Evolutionary conservation across 2,888 invertebrate species (phyloP).

Genomic region (Pterobdella sp.): DNA sequence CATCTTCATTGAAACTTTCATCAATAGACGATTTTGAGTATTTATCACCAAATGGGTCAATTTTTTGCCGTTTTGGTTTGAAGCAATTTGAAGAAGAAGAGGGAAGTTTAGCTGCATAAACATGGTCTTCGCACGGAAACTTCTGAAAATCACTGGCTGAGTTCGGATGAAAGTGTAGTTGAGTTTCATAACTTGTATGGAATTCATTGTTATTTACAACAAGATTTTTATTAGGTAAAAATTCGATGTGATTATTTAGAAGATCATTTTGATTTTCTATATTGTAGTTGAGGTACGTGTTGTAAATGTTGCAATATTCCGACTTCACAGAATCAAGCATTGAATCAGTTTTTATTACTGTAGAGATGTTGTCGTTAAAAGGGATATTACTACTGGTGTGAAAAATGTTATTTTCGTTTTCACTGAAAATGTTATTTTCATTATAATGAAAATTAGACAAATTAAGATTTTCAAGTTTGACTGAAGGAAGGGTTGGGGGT

Average conservation of each 20-base stretch:
- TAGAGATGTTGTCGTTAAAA: not conserved
- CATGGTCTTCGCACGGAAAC: slow-evolving; percentile 15
- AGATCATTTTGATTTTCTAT: not conserved
- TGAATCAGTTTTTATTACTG: not conserved
- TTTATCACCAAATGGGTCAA: not conserved
- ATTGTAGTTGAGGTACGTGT: not conserved
- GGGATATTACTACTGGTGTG: not conserved
- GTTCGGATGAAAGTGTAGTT: not conserved
- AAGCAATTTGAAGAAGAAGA: slow-evolving; percentile 1
- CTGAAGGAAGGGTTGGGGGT: not conserved
- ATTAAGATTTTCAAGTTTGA: slow-evolving; percentile 12
- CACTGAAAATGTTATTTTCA: not conserved
- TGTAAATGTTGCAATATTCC: not conserved
- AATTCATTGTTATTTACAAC: not conserved
- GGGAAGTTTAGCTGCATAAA: slow-evolving; percentile 25
- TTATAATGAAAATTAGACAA: not conserved
- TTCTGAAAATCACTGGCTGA: not conserved
- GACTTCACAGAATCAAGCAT: not conserved
- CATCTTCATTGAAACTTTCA: not conserved
- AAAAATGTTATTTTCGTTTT: slow-evolving; percentile 1
- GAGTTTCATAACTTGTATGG: not conserved
- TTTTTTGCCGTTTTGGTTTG: not conserved
- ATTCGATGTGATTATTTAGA: not conserved
- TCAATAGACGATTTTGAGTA: too few species aligned
- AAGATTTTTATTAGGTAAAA: not conserved